Evolutionary conservation across 92 coral and sea anemone species (phyloP), one percentile per base, ranked within the genome.

Genomic region (Epizoanthus rinbou): DNA sequence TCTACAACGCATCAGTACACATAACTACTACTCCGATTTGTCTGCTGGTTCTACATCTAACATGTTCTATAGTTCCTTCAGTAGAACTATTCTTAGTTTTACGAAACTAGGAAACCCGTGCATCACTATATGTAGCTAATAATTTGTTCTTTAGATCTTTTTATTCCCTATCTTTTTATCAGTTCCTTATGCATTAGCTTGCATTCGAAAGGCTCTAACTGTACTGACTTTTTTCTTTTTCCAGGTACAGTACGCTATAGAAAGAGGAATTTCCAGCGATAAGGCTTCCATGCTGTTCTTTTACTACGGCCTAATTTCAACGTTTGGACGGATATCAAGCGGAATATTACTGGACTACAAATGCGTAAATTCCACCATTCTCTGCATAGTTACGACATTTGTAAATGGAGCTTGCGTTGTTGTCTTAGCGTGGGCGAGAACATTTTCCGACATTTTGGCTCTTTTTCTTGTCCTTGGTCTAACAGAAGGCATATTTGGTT

Each of bases 211-310:
- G 15, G 54, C 14, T 47, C 54, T 47, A 47, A 47, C 54, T 1
- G 54, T 11, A 47, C 54, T 47, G 14, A 47, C 53, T 41, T 16
- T 15, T 17, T 43, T 11, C 1, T 18, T 37, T 78, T 41, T 62
- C 23, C 56, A 78, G 82, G 82, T 62, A 16, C 82, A 78, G 71
- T 78, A 41, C 62, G 82, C 82, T 13, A 41, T 25, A 31, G 70
- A 78, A 39, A 78, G 47, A 47, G 82, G 82, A 62, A 62, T 78
- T 39, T 11, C 82, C 72, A 78, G 71, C 22, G 52, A 43, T 31
- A 78, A 78, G 16, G 66, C 82, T 10, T 78, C 82, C 2, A 62
- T 63, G 71, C 18, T 78, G 18, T 78, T 35, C 47, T 78, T 78
- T 14, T 78, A 78, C 21, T 78, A 60, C 22, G 82, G 82, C 8